Conservation (phyloP, 2,797 vertebrate genomes). For the Argya squamiceps region DNA sequence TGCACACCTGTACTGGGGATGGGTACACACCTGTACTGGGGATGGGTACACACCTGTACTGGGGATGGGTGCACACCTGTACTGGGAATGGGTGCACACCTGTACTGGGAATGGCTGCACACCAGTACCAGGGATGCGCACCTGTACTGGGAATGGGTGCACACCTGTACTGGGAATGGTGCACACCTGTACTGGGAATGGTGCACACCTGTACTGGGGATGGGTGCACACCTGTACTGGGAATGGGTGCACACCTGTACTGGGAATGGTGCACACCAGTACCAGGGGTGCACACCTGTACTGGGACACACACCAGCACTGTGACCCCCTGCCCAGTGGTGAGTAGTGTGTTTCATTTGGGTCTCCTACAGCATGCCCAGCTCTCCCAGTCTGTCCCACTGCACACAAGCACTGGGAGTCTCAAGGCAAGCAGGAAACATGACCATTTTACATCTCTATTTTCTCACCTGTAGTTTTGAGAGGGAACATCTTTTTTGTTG, state of each 20-base stretch:
- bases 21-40: too few relatives aligned
- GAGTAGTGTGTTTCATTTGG: not conserved
- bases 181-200: too few relatives aligned
- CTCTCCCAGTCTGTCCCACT: not conserved
- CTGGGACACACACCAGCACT: rapidly evolving
- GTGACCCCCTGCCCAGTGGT: rapidly evolving
- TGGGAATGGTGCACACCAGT: too few relatives aligned
- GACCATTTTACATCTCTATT: not conserved
- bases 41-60: not conserved
- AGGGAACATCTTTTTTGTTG: not conserved
- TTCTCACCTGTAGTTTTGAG: not conserved
- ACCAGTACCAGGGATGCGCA: not conserved
- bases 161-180: not conserved
- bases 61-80: too few relatives aligned
- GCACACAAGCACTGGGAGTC: not conserved
- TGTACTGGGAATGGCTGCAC: rapidly evolving
- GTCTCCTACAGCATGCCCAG: not conserved
- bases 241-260: too few relatives aligned
- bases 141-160: too few relatives aligned
- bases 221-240: too few relatives aligned
- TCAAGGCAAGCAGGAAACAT: not conserved
- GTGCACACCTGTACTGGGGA: too few relatives aligned
- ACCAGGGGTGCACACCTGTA: too few relatives aligned
- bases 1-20: too few relatives aligned
- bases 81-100: too few relatives aligned